Conservation (phyloP, 2,113 vertebrate genomes). For the Sphyrna mokarran region DNA sequence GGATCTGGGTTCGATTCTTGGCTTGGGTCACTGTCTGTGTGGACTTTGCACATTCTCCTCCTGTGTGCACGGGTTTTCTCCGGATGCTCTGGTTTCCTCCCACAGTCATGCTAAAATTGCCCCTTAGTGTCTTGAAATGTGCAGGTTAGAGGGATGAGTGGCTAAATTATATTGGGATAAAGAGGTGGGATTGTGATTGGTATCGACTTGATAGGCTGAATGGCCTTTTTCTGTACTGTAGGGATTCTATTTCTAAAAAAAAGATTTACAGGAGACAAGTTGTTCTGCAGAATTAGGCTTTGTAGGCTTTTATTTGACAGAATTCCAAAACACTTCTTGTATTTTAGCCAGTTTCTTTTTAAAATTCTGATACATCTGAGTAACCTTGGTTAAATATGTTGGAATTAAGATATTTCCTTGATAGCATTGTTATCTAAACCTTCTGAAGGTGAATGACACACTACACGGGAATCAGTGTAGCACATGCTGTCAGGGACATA, state of each 20-base stretch:
- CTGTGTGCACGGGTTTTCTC: no score
- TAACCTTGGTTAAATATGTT: background rate
- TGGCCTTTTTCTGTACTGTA: no score
- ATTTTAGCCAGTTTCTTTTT: background rate
- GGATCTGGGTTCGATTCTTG: no score
- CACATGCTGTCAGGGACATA: background rate
- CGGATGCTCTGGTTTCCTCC: no score
- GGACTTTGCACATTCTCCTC: no score
- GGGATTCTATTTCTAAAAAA: background rate
- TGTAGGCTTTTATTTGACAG: background rate
- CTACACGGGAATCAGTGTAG: background rate
- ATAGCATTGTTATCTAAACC: background rate
- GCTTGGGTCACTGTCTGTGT: no score
- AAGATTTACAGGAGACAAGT: background rate
- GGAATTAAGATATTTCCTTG: background rate
- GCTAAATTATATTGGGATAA: no score
- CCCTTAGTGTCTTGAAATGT: no score
- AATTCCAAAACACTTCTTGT: slow-evolving; percentile 2
- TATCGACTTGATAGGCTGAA: no score
- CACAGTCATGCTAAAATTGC: no score
- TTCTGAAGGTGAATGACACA: background rate
- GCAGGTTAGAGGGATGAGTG: no score
- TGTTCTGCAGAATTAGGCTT: background rate
- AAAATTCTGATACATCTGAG: background rate
- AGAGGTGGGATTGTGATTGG: no score